Percentiles rank a stretch among this genome's conserved stretches.
Conservation (phyloP, 2,888 invertebrate genomes). For the Anagyrus pseudococci region DNA sequence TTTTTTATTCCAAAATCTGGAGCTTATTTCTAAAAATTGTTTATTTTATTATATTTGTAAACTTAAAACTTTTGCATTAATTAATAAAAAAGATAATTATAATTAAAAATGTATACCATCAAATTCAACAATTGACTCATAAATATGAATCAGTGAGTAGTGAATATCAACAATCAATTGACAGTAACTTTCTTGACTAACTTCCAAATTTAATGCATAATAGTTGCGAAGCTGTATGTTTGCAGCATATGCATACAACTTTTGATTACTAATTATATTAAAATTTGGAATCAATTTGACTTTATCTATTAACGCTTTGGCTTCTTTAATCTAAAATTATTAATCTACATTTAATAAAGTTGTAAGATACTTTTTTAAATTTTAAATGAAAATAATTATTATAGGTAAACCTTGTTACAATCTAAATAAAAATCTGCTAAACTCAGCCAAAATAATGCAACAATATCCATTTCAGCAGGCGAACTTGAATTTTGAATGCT, state of each 20-base stretch:
- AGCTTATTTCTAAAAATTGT: conserved; percentile 21
- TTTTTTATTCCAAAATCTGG: conserved; percentile 26
- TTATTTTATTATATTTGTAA: background rate
- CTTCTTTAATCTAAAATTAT: conserved; percentile 44
- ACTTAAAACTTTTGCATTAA: background rate
- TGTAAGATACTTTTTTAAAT: conserved; percentile 2
- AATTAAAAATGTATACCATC: conserved; percentile 18
- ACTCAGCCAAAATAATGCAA: conserved; percentile 51
- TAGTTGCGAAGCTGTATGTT: conserved; percentile 48
- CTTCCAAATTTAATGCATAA: conserved; percentile 40
- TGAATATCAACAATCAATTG: conserved; percentile 47
- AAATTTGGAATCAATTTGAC: conserved; percentile 39
- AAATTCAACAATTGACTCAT: conserved; percentile 35
- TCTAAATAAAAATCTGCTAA: conserved; percentile 55
- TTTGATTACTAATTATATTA: conserved; percentile 40
- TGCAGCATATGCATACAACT: conserved; percentile 44
- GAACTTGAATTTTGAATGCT: conserved; percentile 41
- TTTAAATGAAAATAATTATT: conserved; percentile 3
- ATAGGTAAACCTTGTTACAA: conserved; percentile 45
- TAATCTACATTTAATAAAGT: conserved; percentile 2
- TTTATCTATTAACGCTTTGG: conserved; percentile 44
- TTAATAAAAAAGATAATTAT: background rate
- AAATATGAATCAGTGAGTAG: conserved; percentile 48
- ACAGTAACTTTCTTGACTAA: conserved; percentile 47
- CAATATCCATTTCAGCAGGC: conserved; percentile 32